A percentile compares a stretch with the other conserved stretches of the same genome.
Conservation (phyloP, 2,113 vertebrate species). For the Heteronetta atricapilla region DNA sequence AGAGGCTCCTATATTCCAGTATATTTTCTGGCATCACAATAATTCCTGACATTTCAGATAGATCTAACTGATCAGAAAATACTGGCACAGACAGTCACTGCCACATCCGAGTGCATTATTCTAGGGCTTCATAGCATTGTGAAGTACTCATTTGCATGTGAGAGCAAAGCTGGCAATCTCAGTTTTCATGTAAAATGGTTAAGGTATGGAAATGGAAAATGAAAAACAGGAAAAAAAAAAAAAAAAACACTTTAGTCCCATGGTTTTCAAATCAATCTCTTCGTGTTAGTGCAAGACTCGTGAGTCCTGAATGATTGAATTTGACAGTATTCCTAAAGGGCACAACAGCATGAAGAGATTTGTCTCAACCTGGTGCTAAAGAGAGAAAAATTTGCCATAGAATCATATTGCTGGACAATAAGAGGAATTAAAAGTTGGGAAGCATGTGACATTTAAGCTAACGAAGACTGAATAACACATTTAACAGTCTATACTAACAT, state of each 20-base stretch:
- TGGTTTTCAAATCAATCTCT: constrained; percentile 55
- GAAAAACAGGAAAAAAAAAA: constrained; percentile 26
- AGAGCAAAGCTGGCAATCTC: constrained; percentile 54
- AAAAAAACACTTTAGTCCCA: background rate
- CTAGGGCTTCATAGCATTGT: background rate
- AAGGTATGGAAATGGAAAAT: constrained; percentile 40
- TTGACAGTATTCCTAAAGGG: constrained; percentile 63
- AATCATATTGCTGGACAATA: background rate
- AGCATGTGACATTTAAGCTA: background rate
- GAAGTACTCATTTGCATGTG: constrained; percentile 20
- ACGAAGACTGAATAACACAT: background rate
- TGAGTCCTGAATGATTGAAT: constrained; percentile 53
- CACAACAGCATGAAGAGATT: constrained; percentile 47
- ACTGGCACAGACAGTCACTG: background rate
- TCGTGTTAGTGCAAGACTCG: constrained; percentile 51
- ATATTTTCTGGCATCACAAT: background rate
- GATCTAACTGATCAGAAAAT: background rate
- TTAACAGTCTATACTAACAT: background rate
- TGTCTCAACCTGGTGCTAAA: constrained; percentile 40
- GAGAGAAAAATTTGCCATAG: background rate
- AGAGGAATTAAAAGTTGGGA: constrained; percentile 18
- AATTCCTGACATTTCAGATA: constrained; percentile 16
- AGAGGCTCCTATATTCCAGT: background rate
- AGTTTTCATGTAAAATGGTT: constrained; percentile 20
- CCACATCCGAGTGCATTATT: background rate